These are phyloP conservation scores for Diaprepes abbreviatus DNA, from an alignment of 2,888 invertebrate species.

Conservation along the genomic window DNA sequence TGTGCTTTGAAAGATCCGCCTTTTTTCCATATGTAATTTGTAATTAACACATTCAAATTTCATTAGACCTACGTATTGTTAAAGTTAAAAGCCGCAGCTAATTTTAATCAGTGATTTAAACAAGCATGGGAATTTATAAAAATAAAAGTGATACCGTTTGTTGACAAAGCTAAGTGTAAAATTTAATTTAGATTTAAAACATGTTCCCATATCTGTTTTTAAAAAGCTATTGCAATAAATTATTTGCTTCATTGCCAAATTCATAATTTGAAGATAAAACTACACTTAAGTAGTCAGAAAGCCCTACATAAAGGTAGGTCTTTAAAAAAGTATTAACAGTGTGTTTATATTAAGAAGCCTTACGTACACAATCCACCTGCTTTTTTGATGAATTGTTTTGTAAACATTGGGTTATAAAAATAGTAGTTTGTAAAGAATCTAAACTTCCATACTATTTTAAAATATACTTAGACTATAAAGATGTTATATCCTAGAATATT, in stretches of 20 bases:
- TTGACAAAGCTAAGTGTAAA: slow-evolving; percentile 61
- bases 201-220: slow-evolving; percentile 52
- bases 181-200: slow-evolving; percentile 63
- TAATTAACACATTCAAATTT: slow-evolving; percentile 17
- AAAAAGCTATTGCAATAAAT: slow-evolving; percentile 4
- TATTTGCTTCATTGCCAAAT: neutral
- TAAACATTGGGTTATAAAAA: slow-evolving; percentile 33
- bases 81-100: neutral
- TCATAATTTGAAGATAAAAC: neutral
- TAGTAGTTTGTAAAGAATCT: slow-evolving; percentile 21
- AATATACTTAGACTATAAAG: slow-evolving; percentile 9
- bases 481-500: slow-evolving; percentile 18
- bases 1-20: slow-evolving; percentile 28
- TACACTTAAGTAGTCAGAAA: neutral
- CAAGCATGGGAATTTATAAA: slow-evolving; percentile 21
- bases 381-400: slow-evolving; percentile 24
- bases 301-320: slow-evolving; percentile 3
- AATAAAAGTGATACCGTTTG: slow-evolving; percentile 46
- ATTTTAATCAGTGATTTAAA: slow-evolving; percentile 18
- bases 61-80: slow-evolving; percentile 9
- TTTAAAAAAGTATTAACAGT: neutral
- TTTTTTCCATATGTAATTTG: slow-evolving; percentile 32
- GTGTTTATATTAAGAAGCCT: slow-evolving; percentile 22
- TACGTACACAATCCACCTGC: slow-evolving; percentile 22
- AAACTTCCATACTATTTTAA: slow-evolving; percentile 1